A percentile compares a stretch with the other conserved stretches of the same genome.
phyloP scores from a whole-genome alignment of 2,797 vertebrate genomes.

The Loriculus beryllinus region DNA sequence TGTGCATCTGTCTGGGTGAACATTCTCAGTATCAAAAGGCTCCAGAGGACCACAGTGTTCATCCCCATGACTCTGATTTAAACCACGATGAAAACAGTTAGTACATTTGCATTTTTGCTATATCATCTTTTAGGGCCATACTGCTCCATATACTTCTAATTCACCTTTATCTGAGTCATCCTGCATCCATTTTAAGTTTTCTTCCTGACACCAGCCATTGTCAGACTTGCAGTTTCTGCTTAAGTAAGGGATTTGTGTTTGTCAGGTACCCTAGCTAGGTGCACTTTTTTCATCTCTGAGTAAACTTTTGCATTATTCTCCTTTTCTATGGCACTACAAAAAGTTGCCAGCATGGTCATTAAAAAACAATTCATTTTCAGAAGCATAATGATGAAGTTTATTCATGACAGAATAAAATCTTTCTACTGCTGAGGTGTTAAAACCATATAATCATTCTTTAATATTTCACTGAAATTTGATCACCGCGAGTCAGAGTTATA shows the following conservation, averaged over 20 bases:
- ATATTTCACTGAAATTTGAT: slow-evolving; percentile 44
- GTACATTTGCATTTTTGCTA: not conserved
- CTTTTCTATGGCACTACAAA: not conserved
- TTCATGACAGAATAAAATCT: slow-evolving; percentile 14
- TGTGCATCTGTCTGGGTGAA: not conserved
- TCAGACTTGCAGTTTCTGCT: not conserved
- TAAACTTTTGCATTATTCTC: not conserved
- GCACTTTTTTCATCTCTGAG: not conserved
- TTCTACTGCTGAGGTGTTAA: not conserved
- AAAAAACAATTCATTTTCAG: slow-evolving; percentile 12
- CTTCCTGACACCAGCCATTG: not conserved
- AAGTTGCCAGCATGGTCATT: not conserved
- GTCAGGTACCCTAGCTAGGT: not conserved
- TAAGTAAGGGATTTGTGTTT: not conserved
- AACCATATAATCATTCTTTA: slow-evolving; percentile 39
- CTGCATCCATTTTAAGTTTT: not conserved
- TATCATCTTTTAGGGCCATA: not conserved
- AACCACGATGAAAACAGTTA: not conserved
- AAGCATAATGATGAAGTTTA: slow-evolving; percentile 2
- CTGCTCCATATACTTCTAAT: not conserved
- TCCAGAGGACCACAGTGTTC: not conserved
- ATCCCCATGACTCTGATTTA: not conserved
- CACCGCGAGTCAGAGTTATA: not conserved
- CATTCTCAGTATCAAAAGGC: not conserved
- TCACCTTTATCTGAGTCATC: not conserved